Conservation (phyloP, 2,888 invertebrate species). For the Pristionchus fissidentatus region DNA sequence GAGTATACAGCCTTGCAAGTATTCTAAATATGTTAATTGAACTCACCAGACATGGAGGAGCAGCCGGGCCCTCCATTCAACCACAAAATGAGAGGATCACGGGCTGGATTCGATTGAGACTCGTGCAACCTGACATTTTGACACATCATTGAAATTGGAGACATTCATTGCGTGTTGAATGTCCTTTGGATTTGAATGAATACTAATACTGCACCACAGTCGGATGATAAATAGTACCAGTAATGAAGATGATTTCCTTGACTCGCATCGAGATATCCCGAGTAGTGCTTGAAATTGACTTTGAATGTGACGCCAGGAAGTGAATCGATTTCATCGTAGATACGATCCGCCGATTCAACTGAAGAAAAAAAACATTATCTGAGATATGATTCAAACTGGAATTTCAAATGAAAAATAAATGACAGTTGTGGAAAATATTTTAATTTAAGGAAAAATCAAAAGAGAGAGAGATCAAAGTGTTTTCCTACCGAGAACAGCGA, state of each 20-base stretch:
- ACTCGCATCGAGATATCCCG: slow-evolving; percentile 75
- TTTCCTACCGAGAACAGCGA: background rate
- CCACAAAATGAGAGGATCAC: slow-evolving; percentile 76
- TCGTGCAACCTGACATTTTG: slow-evolving; percentile 77
- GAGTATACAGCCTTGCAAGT: no score
- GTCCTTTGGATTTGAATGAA: background rate
- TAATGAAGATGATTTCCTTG: slow-evolving; percentile 76
- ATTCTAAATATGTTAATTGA: no score
- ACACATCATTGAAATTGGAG: no score
- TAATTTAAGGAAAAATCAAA: background rate
- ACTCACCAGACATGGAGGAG: slow-evolving; percentile 74
- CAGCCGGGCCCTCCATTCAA: slow-evolving; percentile 78
- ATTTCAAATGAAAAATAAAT: no score
- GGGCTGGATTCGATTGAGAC: slow-evolving; percentile 73
- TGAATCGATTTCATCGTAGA: slow-evolving; percentile 58
- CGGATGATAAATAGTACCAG: no score
- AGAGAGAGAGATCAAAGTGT: background rate
- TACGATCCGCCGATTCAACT: slow-evolving; percentile 50
- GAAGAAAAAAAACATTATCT: background rate
- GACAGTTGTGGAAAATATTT: no score
- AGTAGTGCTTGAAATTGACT: slow-evolving; percentile 77
- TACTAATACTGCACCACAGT: no score
- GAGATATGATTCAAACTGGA: no score
- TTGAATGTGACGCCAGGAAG: slow-evolving; percentile 66
- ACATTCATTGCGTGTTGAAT: background rate